Evolutionary conservation across 2,113 vertebrate species (phyloP).

Genomic region (Lophotis ruficrista): DNA sequence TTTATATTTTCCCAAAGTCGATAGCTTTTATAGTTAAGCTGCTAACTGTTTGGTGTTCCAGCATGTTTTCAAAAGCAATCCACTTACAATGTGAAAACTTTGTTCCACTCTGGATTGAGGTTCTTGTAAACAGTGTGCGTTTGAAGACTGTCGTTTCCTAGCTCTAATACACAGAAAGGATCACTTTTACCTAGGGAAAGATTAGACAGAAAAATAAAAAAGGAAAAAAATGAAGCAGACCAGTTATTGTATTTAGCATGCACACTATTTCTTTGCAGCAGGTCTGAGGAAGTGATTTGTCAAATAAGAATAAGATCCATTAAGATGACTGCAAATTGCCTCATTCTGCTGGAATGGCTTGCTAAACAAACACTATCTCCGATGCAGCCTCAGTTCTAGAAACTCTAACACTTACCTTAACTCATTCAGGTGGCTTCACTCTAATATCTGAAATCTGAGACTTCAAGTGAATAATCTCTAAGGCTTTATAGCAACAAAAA

Average conservation of each 20-base stretch:
- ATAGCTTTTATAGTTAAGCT: background rate
- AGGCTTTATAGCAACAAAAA: background rate
- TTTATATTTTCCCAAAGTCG: slow-evolving; percentile 25
- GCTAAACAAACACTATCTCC: background rate
- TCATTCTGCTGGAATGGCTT: background rate
- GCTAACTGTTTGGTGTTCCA: background rate
- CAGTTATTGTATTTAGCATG: background rate
- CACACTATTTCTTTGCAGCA: background rate
- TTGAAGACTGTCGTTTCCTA: slow-evolving; percentile 91
- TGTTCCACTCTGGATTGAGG: slow-evolving; percentile 95
- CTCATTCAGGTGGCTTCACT: background rate
- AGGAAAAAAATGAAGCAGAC: background rate
- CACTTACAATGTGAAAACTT: slow-evolving; percentile 93
- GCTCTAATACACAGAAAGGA: slow-evolving; percentile 89
- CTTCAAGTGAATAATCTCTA: background rate
- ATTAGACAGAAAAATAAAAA: background rate
- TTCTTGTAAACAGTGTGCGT: slow-evolving; percentile 92
- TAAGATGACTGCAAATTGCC: background rate
- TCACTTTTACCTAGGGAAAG: slow-evolving; percentile 88
- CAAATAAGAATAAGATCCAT: background rate
- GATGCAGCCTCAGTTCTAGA: background rate
- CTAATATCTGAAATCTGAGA: background rate
- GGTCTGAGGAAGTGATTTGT: background rate
- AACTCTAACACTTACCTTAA: background rate
- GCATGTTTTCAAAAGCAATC: slow-evolving; percentile 10